A percentile compares a stretch with the other conserved stretches of the same genome.
phyloP scores from a whole-genome alignment of 2,888 invertebrate genomes.

The Drosophila flavopinicola region DNA sequence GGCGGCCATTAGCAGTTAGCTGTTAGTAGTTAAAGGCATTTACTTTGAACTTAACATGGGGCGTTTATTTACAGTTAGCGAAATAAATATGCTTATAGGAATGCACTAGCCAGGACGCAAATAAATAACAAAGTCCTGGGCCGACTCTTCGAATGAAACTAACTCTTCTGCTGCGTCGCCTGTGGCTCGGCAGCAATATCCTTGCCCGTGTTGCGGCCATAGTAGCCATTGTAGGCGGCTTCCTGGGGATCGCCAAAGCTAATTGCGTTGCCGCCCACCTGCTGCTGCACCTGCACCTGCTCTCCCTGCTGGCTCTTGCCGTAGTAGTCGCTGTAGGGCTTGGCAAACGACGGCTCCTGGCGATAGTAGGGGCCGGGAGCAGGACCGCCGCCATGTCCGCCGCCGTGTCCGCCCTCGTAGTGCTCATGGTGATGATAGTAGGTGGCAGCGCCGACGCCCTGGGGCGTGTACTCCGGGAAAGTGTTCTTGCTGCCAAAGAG shows the following conservation, averaged over 20 bases:
- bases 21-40: slow-evolving; percentile 1
- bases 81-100: slow-evolving; percentile 76
- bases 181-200: slow-evolving; percentile 76
- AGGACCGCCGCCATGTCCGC: slow-evolving; percentile 46
- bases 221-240: slow-evolving; percentile 90
- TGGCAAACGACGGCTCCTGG: slow-evolving; percentile 81
- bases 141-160: slow-evolving; percentile 17
- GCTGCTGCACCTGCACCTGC: slow-evolving; percentile 37
- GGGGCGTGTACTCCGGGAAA: slow-evolving; percentile 88
- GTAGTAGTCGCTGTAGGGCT: slow-evolving; percentile 84
- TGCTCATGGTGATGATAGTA: slow-evolving; percentile 85
- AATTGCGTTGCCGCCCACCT: slow-evolving; percentile 83
- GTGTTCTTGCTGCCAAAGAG: slow-evolving; percentile 83
- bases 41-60: slow-evolving; percentile 45
- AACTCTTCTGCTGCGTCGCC: slow-evolving; percentile 54
- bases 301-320: slow-evolving; percentile 83
- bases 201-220: slow-evolving; percentile 87
- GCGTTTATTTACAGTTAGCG: slow-evolving; percentile 67
- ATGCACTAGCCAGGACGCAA: slow-evolving; percentile 52
- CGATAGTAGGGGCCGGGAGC: slow-evolving; percentile 76
- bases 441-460: slow-evolving; percentile 90
- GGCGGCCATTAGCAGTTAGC: neutral
- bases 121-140: slow-evolving; percentile 61
- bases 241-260: slow-evolving; percentile 88
- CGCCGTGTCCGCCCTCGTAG: slow-evolving; percentile 67